Conservation (phyloP, 2,888 invertebrate genomes). For the Psylliodes chrysocephalus region DNA sequence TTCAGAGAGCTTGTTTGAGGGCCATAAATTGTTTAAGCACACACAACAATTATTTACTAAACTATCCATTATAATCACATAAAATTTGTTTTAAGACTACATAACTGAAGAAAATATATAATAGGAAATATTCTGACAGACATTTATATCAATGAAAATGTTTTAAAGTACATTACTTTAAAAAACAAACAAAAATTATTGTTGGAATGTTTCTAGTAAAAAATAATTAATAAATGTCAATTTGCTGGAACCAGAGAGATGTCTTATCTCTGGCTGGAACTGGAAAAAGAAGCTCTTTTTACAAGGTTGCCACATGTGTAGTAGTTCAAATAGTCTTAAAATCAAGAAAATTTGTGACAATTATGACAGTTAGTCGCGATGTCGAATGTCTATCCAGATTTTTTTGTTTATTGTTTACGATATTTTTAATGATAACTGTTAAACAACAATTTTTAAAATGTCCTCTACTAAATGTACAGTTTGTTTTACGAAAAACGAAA, state of each 20-base stretch:
- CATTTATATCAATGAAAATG: too few relatives aligned
- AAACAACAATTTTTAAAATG: slow-evolving; percentile 16
- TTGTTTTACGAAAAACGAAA: slow-evolving; percentile 38
- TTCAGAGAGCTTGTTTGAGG: slow-evolving; percentile 40
- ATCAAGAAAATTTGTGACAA: background rate
- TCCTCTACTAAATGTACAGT: slow-evolving; percentile 39
- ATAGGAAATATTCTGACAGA: too few relatives aligned
- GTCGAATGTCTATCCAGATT: background rate
- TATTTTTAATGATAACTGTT: background rate
- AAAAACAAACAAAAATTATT: too few relatives aligned
- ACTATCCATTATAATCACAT: background rate
- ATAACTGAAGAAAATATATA: background rate
- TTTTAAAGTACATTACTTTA: background rate
- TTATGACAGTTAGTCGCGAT: background rate
- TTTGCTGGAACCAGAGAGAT: too few relatives aligned
- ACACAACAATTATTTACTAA: slow-evolving; percentile 40
- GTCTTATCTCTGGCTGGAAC: too few relatives aligned
- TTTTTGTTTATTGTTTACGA: slow-evolving; percentile 13
- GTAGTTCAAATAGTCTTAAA: background rate
- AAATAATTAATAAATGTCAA: too few relatives aligned
- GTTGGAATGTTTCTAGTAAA: too few relatives aligned
- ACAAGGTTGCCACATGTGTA: too few relatives aligned
- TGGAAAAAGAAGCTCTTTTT: too few relatives aligned
- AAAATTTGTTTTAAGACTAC: too few relatives aligned
- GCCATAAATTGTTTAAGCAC: slow-evolving; percentile 43